Conservation (phyloP, 2,113 vertebrate genomes). For the Pionites leucogaster region DNA sequence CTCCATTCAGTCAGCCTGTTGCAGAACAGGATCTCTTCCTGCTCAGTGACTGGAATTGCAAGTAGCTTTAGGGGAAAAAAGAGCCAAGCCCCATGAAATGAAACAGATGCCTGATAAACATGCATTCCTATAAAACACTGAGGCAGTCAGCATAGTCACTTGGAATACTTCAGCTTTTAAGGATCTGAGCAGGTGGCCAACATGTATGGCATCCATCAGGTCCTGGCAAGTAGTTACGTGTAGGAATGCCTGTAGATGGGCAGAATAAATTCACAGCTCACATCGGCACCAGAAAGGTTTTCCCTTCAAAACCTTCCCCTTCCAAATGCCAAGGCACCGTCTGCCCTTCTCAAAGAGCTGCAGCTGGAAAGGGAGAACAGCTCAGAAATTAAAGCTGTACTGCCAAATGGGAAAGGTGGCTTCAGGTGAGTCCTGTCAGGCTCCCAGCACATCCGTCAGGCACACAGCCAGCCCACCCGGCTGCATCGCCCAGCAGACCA, state of each 20-base stretch:
- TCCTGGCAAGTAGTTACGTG: background rate
- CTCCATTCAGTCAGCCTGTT: background rate
- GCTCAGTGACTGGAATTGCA: background rate
- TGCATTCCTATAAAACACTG: background rate
- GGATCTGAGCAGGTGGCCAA: background rate
- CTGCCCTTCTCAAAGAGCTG: background rate
- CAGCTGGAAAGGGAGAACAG: background rate
- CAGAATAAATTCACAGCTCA: background rate
- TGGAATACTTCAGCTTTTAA: background rate
- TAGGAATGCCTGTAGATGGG: background rate
- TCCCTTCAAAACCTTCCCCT: background rate
- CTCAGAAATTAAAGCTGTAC: background rate
- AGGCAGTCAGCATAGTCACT: background rate
- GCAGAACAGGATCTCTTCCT: background rate
- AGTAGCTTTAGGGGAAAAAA: background rate
- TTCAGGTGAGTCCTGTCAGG: background rate
- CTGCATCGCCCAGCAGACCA: rapidly evolving
- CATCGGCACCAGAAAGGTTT: background rate
- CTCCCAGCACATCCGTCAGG: background rate
- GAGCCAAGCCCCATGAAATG: background rate
- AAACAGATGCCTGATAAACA: background rate
- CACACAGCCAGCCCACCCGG: rapidly evolving
- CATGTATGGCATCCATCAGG: background rate
- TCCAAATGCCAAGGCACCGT: background rate
- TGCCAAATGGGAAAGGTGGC: background rate